Conservation (phyloP, 2,888 invertebrate species). For the Cephus sareptanus region DNA sequence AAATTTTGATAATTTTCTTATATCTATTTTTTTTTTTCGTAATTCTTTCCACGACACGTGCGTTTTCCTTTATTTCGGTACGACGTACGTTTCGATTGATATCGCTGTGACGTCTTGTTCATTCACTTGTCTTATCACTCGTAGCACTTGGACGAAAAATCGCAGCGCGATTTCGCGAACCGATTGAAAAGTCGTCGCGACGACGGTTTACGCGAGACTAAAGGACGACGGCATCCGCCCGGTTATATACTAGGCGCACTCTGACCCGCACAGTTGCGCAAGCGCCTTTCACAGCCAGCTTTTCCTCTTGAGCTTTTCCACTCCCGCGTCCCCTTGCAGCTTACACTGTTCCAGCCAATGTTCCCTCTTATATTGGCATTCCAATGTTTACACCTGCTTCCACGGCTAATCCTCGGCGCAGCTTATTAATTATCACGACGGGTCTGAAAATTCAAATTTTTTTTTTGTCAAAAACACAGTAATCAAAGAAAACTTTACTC, state of each 20-base stretch:
- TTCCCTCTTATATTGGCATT: constrained; percentile 15
- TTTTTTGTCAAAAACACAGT: neutral
- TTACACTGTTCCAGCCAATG: constrained; percentile 15
- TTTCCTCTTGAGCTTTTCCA: constrained; percentile 25
- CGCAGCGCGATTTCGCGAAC: neutral
- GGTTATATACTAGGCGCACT: constrained; percentile 64
- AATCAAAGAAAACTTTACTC: neutral
- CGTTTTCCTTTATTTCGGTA: neutral
- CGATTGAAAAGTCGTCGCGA: constrained; percentile 34
- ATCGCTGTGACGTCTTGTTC: neutral
- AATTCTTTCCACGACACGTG: neutral
- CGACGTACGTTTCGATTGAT: neutral
- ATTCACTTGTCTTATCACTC: neutral
- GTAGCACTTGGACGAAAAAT: neutral
- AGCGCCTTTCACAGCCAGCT: constrained; percentile 48
- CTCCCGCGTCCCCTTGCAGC: constrained; percentile 9
- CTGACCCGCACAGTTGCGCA: constrained; percentile 64
- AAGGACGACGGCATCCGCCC: constrained; percentile 62
- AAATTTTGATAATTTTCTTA: neutral
- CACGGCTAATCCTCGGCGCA: neutral
- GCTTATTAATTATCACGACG: neutral
- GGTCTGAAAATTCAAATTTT: neutral
- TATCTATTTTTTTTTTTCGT: neutral
- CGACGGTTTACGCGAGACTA: constrained; percentile 60
- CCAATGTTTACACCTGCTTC: constrained; percentile 16